These are phyloP conservation scores for Drosophila gaucha DNA, from an alignment of 2,888 invertebrate species.

Conservation along the genomic window DNA sequence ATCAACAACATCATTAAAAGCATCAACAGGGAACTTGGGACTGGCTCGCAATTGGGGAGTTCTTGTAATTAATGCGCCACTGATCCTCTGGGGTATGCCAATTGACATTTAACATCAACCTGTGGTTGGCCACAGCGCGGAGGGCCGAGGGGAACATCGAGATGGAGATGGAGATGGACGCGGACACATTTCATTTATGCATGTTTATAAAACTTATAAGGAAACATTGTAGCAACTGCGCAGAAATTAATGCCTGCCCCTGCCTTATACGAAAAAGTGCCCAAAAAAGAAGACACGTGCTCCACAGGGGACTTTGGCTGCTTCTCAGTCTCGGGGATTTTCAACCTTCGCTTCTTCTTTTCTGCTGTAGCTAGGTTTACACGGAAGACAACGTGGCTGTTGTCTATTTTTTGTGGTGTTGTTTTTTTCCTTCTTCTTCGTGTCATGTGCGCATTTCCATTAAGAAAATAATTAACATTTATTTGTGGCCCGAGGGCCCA, in stretches of 20 bases:
- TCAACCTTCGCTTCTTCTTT: constrained; percentile 41
- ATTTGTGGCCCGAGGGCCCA: constrained; percentile 39
- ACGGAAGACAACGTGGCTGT: constrained; percentile 63
- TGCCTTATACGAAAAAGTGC: constrained; percentile 25
- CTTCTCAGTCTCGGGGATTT: constrained; percentile 18
- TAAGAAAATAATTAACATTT: constrained; percentile 80
- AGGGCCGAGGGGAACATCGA: not conserved
- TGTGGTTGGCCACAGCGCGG: constrained; percentile 57
- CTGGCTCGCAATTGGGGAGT: constrained; percentile 12
- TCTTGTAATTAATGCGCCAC: constrained; percentile 69
- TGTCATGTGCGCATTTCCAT: constrained; percentile 77
- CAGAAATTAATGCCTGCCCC: constrained; percentile 36
- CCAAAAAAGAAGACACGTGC: constrained; percentile 71
- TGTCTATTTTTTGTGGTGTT: constrained; percentile 51
- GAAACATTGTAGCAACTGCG: constrained; percentile 58
- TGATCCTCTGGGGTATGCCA: constrained; percentile 77
- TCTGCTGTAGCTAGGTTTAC: constrained; percentile 37
- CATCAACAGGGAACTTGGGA: constrained; percentile 39
- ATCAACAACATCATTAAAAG: constrained; percentile 74
- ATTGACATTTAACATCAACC: constrained; percentile 81
- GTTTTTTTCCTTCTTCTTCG: constrained; percentile 24
- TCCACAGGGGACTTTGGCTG: constrained; percentile 55
- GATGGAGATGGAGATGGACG: constrained; percentile 1
- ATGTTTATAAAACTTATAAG: constrained; percentile 34
- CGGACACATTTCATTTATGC: constrained; percentile 11